These are phyloP conservation scores for Myrmecophaga tridactyla DNA, from an alignment of 2,113 vertebrate genomes.

Conservation along the genomic window DNA sequence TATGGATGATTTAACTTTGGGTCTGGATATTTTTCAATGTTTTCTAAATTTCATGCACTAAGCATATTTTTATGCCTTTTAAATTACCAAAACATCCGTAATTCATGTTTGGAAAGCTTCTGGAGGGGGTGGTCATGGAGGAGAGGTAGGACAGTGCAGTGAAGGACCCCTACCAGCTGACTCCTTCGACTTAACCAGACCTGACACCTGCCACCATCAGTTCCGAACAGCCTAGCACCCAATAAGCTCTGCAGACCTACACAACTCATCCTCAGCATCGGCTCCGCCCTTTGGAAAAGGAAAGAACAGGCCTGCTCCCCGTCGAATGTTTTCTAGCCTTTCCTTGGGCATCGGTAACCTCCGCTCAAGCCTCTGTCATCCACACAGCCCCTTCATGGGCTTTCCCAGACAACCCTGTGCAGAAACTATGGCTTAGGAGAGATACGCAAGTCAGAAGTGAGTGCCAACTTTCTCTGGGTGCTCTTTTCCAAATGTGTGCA, in stretches of 20 bases:
- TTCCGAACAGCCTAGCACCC: not conserved
- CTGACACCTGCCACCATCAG: not conserved
- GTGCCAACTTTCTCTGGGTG: rapidly evolving
- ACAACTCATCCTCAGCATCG: rapidly evolving
- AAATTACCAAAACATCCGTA: not conserved
- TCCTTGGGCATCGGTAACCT: not conserved
- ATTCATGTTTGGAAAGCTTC: not conserved
- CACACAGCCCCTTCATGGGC: rapidly evolving
- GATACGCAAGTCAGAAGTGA: rapidly evolving
- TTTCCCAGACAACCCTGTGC: not conserved
- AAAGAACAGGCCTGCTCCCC: rapidly evolving
- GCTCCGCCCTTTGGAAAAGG: not conserved
- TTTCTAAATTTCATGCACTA: not conserved
- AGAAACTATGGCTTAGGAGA: not conserved
- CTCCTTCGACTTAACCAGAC: rapidly evolving
- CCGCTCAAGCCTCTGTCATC: not conserved
- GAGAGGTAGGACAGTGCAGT: not conserved
- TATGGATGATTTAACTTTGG: not conserved
- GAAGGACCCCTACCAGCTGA: not conserved
- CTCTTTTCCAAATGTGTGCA: rapidly evolving
- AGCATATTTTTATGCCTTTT: not conserved
- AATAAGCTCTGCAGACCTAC: rapidly evolving
- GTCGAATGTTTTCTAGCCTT: not conserved
- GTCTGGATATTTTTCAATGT: not conserved
- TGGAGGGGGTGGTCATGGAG: not conserved